Base-by-base conservation (phyloP, 2,113 vertebrate genomes). In the Oreochromis niloticus region DNA sequence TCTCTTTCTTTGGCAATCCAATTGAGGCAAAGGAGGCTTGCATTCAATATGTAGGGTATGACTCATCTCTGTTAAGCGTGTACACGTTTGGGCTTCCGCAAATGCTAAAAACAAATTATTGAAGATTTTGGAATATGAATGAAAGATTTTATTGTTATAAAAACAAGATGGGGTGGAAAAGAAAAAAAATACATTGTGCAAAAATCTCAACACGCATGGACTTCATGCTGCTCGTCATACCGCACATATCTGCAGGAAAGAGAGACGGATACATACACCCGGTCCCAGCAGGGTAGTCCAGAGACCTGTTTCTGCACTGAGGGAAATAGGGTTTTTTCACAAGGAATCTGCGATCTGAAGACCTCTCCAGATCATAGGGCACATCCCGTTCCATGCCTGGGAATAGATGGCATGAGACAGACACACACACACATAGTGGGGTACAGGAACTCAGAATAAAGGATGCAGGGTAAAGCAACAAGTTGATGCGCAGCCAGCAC, bases 271-370 rank as follows among this genome's bases (percentile, higher is more conserved):
- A 94, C 91, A 93, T 92, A 93, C 93, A 95, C 86, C 90, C 83
- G 84, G 90, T 91, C 83, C 92, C 96, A 86, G 94, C 92, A 85
- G 95, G 93, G 89, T 81, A 95, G 89, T 96, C 96, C 96, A 96
- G 82, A 89, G 96, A 97, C 92, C 94, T 94, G 94, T 96, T 96
- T 96, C 95, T 96, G 92, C 95, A 94, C 85, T 95, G 95, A 79
- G 96, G 96, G 86, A 95, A 94, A 94, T 90, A 87, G 88, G 95
- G 89, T 86, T 96, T 96, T 95, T 95, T 97, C 96, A 96, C 91
- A 83, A 94, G 94, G 92, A 94, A 91, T 93, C 94, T 96, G 92
- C 85, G 92, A 95, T 96, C 95, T 92, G 95, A 95, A 87, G 95
- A 90, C 92, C 94, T 95, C 88, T 96, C 95, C 93, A 95, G 95